These are phyloP conservation scores for Blastobasis lacticolella DNA, from an alignment of 2,888 invertebrate species.

Conservation along the genomic window DNA sequence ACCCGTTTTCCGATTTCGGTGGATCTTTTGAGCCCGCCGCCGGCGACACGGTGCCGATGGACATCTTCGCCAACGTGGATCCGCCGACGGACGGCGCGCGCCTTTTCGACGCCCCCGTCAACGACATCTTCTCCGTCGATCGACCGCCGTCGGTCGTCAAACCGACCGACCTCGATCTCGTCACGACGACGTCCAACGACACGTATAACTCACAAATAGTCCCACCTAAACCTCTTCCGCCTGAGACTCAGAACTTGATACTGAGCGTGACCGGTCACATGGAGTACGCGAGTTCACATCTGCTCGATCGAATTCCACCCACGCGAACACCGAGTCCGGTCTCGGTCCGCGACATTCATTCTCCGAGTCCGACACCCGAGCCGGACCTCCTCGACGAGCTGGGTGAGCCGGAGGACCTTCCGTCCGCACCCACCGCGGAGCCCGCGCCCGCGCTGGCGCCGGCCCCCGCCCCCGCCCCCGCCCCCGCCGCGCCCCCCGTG, in stretches of 20 bases:
- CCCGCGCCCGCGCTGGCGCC: constrained; percentile 21
- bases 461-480: constrained; percentile 23
- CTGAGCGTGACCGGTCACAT: constrained; percentile 90
- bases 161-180: constrained; percentile 55
- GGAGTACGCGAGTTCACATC: constrained; percentile 89
- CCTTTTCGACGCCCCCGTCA: constrained; percentile 30
- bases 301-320: constrained; percentile 87
- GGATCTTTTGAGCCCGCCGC: constrained; percentile 49
- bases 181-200: constrained; percentile 38
- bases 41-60: constrained; percentile 54
- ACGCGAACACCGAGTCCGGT: constrained; percentile 92
- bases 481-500: constrained; percentile 21
- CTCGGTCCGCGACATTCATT: constrained; percentile 85
- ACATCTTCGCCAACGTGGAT: constrained; percentile 56
- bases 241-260: constrained; percentile 89
- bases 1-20: constrained; percentile 79
- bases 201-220: constrained; percentile 40
- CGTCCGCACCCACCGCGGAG: constrained; percentile 9
- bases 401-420: constrained; percentile 21
- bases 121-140: constrained; percentile 5
- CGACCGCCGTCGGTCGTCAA: constrained; percentile 28
- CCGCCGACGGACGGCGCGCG: constrained; percentile 47
- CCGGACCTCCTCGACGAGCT: constrained; percentile 38
- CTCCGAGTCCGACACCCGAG: constrained; percentile 88
- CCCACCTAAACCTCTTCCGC: constrained; percentile 77